These are phyloP conservation scores for Anastatus disparis DNA, from an alignment of 1,140 invertebrate genomes.

Conservation along the genomic window DNA sequence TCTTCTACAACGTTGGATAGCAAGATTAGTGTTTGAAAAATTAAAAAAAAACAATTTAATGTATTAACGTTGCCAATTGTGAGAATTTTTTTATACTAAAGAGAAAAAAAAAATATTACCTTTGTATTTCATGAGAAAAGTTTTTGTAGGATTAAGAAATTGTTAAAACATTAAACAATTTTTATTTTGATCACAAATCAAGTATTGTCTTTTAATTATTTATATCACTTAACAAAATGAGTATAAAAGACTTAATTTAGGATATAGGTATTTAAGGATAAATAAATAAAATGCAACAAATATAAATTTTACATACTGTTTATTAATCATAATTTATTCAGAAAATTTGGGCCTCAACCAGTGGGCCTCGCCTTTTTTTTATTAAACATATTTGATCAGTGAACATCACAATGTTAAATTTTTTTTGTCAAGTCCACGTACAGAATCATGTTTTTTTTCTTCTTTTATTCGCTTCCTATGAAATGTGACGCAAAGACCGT, in stretches of 20 bases:
- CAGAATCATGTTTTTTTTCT: slow-evolving; percentile 36
- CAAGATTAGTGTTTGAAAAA: too few relatives aligned
- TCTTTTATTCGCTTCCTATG: slow-evolving; percentile 47
- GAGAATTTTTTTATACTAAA: slow-evolving; percentile 24
- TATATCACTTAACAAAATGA: too few relatives aligned
- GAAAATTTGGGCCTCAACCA: slow-evolving; percentile 61
- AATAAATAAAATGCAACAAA: slow-evolving; percentile 1
- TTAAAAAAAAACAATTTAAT: not conserved
- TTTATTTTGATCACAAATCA: slow-evolving; percentile 20
- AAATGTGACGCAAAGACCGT: slow-evolving; percentile 47
- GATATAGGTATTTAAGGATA: not conserved
- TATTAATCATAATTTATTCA: slow-evolving; percentile 62
- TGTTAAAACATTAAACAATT: slow-evolving; percentile 26
- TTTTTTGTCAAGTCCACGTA: slow-evolving; percentile 50
- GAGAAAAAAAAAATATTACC: not conserved
- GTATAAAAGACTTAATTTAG: not conserved
- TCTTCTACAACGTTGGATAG: not conserved
- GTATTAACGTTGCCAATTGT: slow-evolving; percentile 8
- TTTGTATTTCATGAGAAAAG: slow-evolving; percentile 8
- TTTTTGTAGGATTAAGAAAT: slow-evolving; percentile 7
- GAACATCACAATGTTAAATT: slow-evolving; percentile 61
- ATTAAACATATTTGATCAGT: slow-evolving; percentile 58
- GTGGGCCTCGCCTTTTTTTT: slow-evolving; percentile 55
- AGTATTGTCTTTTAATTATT: not conserved
- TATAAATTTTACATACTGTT: slow-evolving; percentile 62